phyloP scores from a whole-genome alignment of 2,888 invertebrate genomes.

The Oasisia sp. region DNA sequence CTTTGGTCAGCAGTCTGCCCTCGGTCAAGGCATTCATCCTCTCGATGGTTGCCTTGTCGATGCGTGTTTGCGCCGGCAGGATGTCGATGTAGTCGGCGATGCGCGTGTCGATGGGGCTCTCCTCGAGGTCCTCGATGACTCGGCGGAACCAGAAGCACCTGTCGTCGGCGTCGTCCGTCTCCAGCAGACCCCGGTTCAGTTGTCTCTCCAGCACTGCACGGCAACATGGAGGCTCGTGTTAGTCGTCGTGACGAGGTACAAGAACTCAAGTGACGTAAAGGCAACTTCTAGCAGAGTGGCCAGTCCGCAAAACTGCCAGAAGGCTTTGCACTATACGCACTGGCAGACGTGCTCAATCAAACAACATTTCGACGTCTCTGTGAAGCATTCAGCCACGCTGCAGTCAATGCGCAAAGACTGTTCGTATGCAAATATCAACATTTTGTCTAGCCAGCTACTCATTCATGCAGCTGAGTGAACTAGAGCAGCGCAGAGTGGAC shows the following conservation, averaged over 20 bases:
- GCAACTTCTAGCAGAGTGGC: too few relatives aligned
- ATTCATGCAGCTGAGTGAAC: too few relatives aligned
- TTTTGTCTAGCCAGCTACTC: too few relatives aligned
- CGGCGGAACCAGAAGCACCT: constrained; percentile 50
- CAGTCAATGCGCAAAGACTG: too few relatives aligned
- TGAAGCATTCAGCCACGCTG: too few relatives aligned
- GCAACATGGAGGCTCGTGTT: constrained; percentile 23
- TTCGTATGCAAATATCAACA: too few relatives aligned
- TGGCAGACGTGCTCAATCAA: too few relatives aligned
- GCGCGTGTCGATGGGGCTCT: constrained; percentile 39
- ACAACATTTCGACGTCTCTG: too few relatives aligned
- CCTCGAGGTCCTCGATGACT: constrained; percentile 45
- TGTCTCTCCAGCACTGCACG: constrained; percentile 53
- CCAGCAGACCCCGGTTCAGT: constrained; percentile 46
- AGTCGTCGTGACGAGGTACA: neutral
- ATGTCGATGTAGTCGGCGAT: constrained; percentile 51
- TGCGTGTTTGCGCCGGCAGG: neutral
- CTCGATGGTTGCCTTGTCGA: constrained; percentile 31
- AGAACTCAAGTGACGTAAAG: neutral
- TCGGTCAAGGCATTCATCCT: constrained; percentile 33
- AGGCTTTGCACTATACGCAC: too few relatives aligned
- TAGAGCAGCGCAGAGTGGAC: too few relatives aligned
- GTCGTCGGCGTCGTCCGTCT: constrained; percentile 35
- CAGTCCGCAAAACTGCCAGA: too few relatives aligned
- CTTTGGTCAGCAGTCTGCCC: neutral